phyloP scores from a whole-genome alignment of 2,113 vertebrate species.

The Spea bombifrons region DNA sequence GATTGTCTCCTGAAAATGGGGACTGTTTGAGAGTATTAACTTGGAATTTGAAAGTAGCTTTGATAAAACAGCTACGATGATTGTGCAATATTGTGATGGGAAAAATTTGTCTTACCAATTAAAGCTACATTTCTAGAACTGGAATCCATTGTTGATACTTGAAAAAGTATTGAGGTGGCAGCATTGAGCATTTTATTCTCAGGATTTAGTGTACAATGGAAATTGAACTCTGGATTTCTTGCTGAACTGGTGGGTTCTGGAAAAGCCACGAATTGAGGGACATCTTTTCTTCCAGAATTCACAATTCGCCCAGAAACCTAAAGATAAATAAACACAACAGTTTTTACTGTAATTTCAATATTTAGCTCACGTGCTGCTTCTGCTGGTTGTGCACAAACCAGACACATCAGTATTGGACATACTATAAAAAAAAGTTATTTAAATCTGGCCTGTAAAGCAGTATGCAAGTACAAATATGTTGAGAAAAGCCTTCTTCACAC shows the following conservation, averaged over 20 bases:
- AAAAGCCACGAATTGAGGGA: slow-evolving; percentile 40
- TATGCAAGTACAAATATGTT: background rate
- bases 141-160: slow-evolving; percentile 45
- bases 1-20: too few relatives aligned
- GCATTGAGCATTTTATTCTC: slow-evolving; percentile 11
- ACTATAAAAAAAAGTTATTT: background rate
- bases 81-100: too few relatives aligned
- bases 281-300: slow-evolving; percentile 23
- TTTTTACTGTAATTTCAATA: background rate
- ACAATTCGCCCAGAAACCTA: slow-evolving; percentile 50
- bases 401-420: too few relatives aligned
- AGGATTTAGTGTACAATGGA: slow-evolving; percentile 33
- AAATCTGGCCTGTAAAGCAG: background rate
- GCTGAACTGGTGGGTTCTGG: slow-evolving; percentile 41
- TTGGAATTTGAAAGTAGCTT: too few relatives aligned
- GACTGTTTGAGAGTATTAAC: too few relatives aligned
- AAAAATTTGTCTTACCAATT: slow-evolving; percentile 41
- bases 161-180: slow-evolving; percentile 36
- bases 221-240: slow-evolving; percentile 51
- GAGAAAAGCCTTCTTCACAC: too few relatives aligned
- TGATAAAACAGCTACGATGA: too few relatives aligned
- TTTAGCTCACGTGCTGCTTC: background rate
- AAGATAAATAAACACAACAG: slow-evolving; percentile 9
- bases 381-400: background rate
- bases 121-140: slow-evolving; percentile 33